Evolutionary conservation across 2,888 invertebrate species (phyloP).

Genomic region (Volucella inanis): DNA sequence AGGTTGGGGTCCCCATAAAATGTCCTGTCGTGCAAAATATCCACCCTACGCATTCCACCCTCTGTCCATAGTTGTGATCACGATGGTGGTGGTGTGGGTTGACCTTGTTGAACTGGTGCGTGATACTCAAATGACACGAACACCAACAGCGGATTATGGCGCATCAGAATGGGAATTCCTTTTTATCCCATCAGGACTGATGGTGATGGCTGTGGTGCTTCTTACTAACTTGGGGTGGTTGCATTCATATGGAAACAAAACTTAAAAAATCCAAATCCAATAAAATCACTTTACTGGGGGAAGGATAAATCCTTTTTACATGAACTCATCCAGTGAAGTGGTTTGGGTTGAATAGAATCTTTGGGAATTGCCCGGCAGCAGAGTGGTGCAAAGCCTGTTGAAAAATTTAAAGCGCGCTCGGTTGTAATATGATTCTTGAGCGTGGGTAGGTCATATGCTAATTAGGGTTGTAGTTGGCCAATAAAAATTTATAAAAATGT

Average conservation of each 20-base stretch:
- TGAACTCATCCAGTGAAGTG: constrained; percentile 71
- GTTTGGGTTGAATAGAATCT: constrained; percentile 30
- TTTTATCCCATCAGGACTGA: constrained; percentile 24
- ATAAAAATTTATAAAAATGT: neutral
- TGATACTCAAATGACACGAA: constrained; percentile 72
- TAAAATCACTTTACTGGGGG: constrained; percentile 81
- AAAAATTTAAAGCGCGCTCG: constrained; percentile 50
- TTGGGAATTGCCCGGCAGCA: constrained; percentile 17
- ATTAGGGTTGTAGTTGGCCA: constrained; percentile 31
- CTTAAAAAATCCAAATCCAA: constrained; percentile 78
- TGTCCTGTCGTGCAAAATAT: constrained; percentile 55
- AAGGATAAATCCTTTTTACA: constrained; percentile 72
- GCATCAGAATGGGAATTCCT: constrained; percentile 49
- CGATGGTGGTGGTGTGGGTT: neutral
- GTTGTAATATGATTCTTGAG: neutral
- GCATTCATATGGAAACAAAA: neutral
- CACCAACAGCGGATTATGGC: constrained; percentile 74
- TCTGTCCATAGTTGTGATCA: neutral
- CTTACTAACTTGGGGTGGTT: constrained; percentile 47
- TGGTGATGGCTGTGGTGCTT: neutral
- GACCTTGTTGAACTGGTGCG: constrained; percentile 70
- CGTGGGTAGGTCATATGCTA: constrained; percentile 50
- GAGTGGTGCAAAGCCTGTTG: constrained; percentile 36
- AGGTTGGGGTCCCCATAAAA: neutral
- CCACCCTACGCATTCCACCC: constrained; percentile 37